Evolutionary conservation across 2,797 vertebrate genomes (phyloP).

Genomic region (Acomys russatus): DNA sequence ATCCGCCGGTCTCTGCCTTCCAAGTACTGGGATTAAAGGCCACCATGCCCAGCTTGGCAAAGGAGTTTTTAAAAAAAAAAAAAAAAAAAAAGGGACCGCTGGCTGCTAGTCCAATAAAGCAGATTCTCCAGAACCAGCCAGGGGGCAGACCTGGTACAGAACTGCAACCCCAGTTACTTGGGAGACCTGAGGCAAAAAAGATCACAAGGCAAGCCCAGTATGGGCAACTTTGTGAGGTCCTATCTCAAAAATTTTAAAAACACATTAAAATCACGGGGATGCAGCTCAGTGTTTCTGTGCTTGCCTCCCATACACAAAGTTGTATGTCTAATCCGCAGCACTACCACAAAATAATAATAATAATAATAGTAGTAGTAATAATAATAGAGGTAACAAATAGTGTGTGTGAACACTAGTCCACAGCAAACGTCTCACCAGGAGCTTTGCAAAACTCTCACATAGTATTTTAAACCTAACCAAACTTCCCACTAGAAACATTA

Average conservation of each 20-base stretch:
- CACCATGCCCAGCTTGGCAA: too few species aligned
- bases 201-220: neutral
- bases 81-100: neutral
- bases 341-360: neutral
- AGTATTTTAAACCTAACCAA: constrained; percentile 8
- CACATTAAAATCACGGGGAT: neutral
- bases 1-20: too few species aligned
- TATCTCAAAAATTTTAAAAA: neutral
- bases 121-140: neutral
- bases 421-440: neutral
- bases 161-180: neutral
- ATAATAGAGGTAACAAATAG: too few species aligned
- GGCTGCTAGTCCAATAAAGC: neutral
- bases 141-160: neutral
- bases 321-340: neutral
- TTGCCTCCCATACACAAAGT: neutral
- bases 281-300: neutral
- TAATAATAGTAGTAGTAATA: too few species aligned
- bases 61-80: too few species aligned
- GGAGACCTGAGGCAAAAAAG: neutral
- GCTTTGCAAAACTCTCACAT: neutral
- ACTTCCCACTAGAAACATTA: neutral
- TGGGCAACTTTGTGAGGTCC: neutral
- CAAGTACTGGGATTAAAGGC: too few species aligned
- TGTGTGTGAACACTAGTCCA: neutral